Base-by-base conservation (phyloP, 2,888 invertebrate species). In the Micropterix aruncella region DNA sequence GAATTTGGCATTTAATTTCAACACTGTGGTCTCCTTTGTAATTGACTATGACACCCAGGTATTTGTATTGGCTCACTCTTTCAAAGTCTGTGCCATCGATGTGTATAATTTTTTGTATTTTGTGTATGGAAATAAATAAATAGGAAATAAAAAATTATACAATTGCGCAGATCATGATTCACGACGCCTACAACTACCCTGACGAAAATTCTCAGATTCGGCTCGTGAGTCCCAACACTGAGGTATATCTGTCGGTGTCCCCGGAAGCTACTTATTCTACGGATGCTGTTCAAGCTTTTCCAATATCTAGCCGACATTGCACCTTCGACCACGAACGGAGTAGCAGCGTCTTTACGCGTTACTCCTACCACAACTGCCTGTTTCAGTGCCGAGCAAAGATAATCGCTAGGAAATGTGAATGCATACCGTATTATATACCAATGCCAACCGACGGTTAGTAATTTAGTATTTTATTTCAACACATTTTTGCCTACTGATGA, bases 221-320 rank as follows among this genome's bases (percentile, higher is more conserved):
- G 39, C 60, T 81, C 37, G 62, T 79, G 18, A 73, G 71, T 27
- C 63, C 74, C 0, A 62, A 68, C 0, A 67, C 72, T 0, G 76
- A 80, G 53, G 68, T 75, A 18, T 71, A 81, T 46, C 67, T 83
- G 3, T 75, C 77, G 1, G 56, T 83, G 3, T 69, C 73, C 15
- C 82, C 83, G 0, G 73, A 75, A 45, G 64, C 73, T n/a, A 80
- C 78, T 0, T 79, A 80, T 52, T 69, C 79, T 1, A 78, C 79
- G 0, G 44, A 59, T 0, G 73, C 72, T 2, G 65, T 82, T 1
- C 64, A 61, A 19, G 50, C 59, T 1, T 69, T 81, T 50, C 54
- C 59, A 1, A 56, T 74, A 0, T 52, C 60, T 0, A 56, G 65
- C 38, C 62, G 83, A 9, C 66, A 74, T 38, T 84, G 83, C 52